Evolutionary conservation across 2,797 vertebrate genomes (phyloP), one percentile per base, ranked within the genome.

Genomic region (Atherinosoma microstoma): DNA sequence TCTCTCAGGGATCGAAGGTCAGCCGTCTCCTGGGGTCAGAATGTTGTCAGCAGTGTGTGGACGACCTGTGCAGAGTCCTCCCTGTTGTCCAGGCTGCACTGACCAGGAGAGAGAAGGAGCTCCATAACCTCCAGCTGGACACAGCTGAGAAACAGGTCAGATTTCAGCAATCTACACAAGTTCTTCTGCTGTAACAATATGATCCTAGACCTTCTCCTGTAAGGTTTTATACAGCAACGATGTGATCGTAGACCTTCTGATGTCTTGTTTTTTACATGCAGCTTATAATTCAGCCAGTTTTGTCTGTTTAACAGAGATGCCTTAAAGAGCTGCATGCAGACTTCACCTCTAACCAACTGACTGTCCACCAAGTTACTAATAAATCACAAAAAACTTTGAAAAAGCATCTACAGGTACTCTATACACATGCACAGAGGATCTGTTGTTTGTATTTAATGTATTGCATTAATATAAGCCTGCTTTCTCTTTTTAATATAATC

Each of bases 321-420:
- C 91, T 95, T 76, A 95, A 92, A 63, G 87, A 89, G 53, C 86
- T 97, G 80, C 97, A 97, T 92, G 95, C 94, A 80, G 89, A 93
- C 69, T 84, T 97, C 80, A 80, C 91, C 63, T 94, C 94, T 95
- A 95, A 94, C 88, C 95, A 91, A 86, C 79, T 86, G n/a, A 42
- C 89, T 70, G 72, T 94, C 57, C 90, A 91, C 1, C 93, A 93
- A 34, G 82, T 82, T 63, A 84, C 92, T 84, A 91, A 90, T 53
- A 92, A 91, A 34, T 76, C 84, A 30, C 60, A 6, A 34, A 83
- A 85, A 58, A 27, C 20, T 3, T 75, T 62, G 54, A 86, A 86
- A n/a, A 78, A 93, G 49, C 94, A 94, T 40, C 92, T 96, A 34
- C 94, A 97, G 96, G 96, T 98, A 95, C 91, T 0, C 51, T 64